phyloP scores from a whole-genome alignment of 2,113 vertebrate species.

The Saguinus midas region DNA sequence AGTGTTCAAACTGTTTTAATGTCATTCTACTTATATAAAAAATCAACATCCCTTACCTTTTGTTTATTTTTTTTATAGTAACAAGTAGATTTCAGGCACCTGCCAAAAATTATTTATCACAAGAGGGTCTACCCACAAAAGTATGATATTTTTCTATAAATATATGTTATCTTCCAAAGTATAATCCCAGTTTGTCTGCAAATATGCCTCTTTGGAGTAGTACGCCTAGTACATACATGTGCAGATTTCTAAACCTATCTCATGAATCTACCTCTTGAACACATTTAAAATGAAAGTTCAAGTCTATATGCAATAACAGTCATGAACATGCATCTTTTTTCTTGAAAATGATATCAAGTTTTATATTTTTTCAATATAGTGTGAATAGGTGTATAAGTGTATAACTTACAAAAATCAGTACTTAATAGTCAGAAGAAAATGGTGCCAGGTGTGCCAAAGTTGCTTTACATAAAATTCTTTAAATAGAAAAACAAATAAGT shows the following conservation, averaged over 20 bases:
- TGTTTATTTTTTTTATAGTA: neutral
- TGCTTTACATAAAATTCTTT: neutral
- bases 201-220: neutral
- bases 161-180: neutral
- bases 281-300: neutral
- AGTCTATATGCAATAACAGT: neutral
- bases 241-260: neutral
- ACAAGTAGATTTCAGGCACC: neutral
- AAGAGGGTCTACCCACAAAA: neutral
- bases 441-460: neutral
- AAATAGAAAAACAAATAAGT: neutral
- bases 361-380: neutral
- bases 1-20: neutral
- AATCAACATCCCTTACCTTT: neutral
- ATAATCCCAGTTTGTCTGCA: neutral
- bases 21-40: neutral
- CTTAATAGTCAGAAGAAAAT: neutral
- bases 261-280: neutral
- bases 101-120: neutral
- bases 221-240: neutral
- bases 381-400: neutral
- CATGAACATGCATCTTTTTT: neutral
- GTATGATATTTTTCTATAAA: neutral
- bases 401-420: neutral
- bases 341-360: neutral